These are phyloP conservation scores for Ptychoptera albimana DNA, from an alignment of 2,888 invertebrate species.

Conservation along the genomic window DNA sequence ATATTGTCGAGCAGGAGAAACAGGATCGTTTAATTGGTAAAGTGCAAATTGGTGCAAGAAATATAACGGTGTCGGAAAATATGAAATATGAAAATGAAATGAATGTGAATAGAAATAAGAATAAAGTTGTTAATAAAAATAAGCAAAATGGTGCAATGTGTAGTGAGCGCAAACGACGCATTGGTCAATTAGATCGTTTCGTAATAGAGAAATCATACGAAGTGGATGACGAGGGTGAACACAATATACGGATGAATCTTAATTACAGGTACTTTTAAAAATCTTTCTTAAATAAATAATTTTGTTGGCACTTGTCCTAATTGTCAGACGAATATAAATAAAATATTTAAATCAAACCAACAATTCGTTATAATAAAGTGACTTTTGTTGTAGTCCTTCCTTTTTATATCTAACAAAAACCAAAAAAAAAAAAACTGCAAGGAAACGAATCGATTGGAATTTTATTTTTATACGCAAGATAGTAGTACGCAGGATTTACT, in stretches of 20 bases:
- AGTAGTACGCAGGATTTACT: too few relatives aligned
- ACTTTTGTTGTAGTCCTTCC: too few relatives aligned
- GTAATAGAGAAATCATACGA: slow-evolving; percentile 13
- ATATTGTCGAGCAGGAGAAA: slow-evolving; percentile 4
- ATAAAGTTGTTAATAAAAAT: not conserved
- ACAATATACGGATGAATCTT: slow-evolving; percentile 34
- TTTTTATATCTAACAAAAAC: too few relatives aligned
- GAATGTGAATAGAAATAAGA: slow-evolving; percentile 1
- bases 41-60: not conserved
- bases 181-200: slow-evolving; percentile 14
- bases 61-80: not conserved
- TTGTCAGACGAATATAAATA: too few relatives aligned
- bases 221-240: slow-evolving; percentile 14
- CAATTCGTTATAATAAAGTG: too few relatives aligned
- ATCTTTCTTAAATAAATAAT: too few relatives aligned
- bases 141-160: slow-evolving; percentile 7
- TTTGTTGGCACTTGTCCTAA: too few relatives aligned
- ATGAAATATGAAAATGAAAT: not conserved
- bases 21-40: not conserved
- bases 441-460: too few relatives aligned
- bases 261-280: slow-evolving; percentile 32
- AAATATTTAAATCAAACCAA: too few relatives aligned
- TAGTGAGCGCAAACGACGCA: slow-evolving; percentile 11
- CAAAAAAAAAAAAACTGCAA: too few relatives aligned
- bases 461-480: too few relatives aligned